Base-by-base conservation (phyloP, 2,113 vertebrate genomes). In the Hypomesus transpacificus region DNA sequence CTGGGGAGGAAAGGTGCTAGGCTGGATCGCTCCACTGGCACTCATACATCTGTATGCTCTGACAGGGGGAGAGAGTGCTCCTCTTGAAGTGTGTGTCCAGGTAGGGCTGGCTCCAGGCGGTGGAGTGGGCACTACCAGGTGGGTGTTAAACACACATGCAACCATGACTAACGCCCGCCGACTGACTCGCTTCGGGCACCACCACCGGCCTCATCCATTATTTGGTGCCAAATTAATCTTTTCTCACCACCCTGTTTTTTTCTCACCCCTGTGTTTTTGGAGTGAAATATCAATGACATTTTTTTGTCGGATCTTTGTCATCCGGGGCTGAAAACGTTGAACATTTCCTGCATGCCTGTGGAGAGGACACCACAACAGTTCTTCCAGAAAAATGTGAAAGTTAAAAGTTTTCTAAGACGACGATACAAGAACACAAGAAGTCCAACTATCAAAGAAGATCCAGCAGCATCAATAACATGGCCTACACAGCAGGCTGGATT, bases 241-340 rank as follows among this genome's bases (percentile, higher is more conserved):
- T 89, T 76, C 77, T 77, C 73, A 68, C 63, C 22, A 58, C 84
- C 73, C 82, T 81, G 74, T 69, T 74, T 71, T 78, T 87, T 87
- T 88, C n/a, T n/a, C n/a, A n/a, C n/a, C 84, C 73, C 82, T 81
- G 74, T 69, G 75, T 71, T 78, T 87, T 87, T 88, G 87, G 88
- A 88, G 75, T 88, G 89, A 89, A 87, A 89, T 91, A 87, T 86
- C 82, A 68, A 80, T 80, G 84, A 88, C 85, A 80, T 85, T 89
- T 87, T 84, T 83, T 82, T 73, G 83, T 87, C 81, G 81, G 87
- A 89, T 87, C 84, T 84, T 87, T 87, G 84, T 88, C 80, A 58
- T 11, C 16, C 11, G 14, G 14, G 52, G 59, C 39, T 2, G 39
- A 82, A 81, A 71, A 51, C 75, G 75, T 28, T 13, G 53, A 53